Base-by-base conservation (phyloP, 2,797 vertebrate genomes). In the Girardinus metallicus region DNA sequence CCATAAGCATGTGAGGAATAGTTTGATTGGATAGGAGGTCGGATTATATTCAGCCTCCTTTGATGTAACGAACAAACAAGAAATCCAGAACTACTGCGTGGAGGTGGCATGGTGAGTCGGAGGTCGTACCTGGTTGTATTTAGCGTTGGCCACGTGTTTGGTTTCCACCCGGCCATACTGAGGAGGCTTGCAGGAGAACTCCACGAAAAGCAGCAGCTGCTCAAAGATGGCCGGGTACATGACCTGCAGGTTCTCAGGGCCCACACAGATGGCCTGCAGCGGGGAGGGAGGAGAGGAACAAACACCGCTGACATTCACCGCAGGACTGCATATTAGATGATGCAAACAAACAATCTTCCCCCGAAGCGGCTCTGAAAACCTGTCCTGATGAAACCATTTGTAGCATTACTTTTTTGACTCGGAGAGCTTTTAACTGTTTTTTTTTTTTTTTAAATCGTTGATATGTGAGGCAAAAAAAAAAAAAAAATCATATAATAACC, bases 171-270 rank as follows among this genome's bases (percentile, higher is more conserved):
- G 96, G 94, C 99, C 99, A 77, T 98, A 99, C 89, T 98, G 98
- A 49, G 99, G 98, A 85, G 99, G 98, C 91, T 99, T 99, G 94
- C 98, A 99, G 89, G 98, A 99, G 92, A 99, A 99, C 95, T 99
- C 98, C 78, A 99, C 98, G 91, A 99, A 99, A 85, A 97, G 97
- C 86, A 99, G 94, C 76, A 99, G 97, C 90, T 99, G 98, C 87
- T 99, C 96, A 73, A 99, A 99, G 94, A 99, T 99, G 92, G 98
- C 98, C 49, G 99, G 99, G 95, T 99, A 99, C 99, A 99, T 99
- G 95, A 98, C 97, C 95, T 99, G 99, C 97, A 99, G 98, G 87
- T 96, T 97, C 96, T 99, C 98, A 3, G 98, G 97, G 87, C 98
- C 98, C 85, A 99, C 95, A 89, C 98, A 99, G 94, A 99, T 99